Evolutionary conservation across 1,140 invertebrate species (phyloP).

Genomic region (Spodoptera litura): DNA sequence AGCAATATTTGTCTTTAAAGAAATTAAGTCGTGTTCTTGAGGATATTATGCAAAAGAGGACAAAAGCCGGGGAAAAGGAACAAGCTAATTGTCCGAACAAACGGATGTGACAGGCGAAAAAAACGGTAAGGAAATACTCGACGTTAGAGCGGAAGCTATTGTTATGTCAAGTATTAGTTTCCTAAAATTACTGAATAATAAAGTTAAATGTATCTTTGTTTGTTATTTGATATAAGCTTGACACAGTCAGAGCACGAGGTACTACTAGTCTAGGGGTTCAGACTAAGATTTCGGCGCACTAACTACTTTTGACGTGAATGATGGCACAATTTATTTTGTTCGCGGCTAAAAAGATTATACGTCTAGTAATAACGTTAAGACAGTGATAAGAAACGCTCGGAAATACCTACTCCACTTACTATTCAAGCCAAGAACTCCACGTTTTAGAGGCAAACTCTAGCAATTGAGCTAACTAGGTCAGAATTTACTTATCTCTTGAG

Average conservation of each 20-base stretch:
- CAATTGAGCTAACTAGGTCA: slow-evolving; percentile 49
- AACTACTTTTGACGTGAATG: not conserved
- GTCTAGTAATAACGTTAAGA: slow-evolving; percentile 23
- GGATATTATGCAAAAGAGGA: slow-evolving; percentile 63
- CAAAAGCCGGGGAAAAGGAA: slow-evolving; percentile 50
- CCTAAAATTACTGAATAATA: not conserved
- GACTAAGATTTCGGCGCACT: not conserved
- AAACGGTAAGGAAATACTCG: slow-evolving; percentile 66
- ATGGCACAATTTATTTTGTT: not conserved
- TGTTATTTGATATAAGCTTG: not conserved
- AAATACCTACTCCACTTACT: slow-evolving; percentile 45
- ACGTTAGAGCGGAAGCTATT: slow-evolving; percentile 55
- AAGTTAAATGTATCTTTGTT: not conserved
- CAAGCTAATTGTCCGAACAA: slow-evolving; percentile 71
- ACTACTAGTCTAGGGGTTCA: no score
- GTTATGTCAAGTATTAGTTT: slow-evolving; percentile 46
- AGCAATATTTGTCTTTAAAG: slow-evolving; percentile 62
- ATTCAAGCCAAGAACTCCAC: slow-evolving; percentile 44
- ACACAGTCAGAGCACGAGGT: no score
- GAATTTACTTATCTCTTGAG: slow-evolving; percentile 48
- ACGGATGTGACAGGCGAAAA: slow-evolving; percentile 66
- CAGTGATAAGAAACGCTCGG: slow-evolving; percentile 32
- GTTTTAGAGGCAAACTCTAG: slow-evolving; percentile 48
- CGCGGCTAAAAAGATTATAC: slow-evolving; percentile 18
- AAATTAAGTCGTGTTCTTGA: slow-evolving; percentile 63